These are phyloP conservation scores for Spodoptera picta DNA, from an alignment of 2,888 invertebrate species.

Conservation along the genomic window DNA sequence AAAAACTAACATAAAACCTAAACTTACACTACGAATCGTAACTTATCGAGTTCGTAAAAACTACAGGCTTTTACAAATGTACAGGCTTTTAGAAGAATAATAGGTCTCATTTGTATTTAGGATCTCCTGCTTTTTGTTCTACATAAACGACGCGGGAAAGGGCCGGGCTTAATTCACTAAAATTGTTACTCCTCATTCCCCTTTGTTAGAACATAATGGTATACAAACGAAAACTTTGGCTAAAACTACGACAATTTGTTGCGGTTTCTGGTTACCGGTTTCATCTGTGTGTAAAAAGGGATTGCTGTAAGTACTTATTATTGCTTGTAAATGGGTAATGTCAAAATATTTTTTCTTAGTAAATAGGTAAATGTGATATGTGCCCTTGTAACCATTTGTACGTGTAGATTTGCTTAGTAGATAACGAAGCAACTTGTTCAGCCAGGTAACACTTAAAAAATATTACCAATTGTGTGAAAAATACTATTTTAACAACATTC, in stretches of 20 bases:
- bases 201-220: slow-evolving; percentile 49
- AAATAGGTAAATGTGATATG: too few relatives aligned
- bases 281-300: slow-evolving; percentile 3
- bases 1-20: slow-evolving; percentile 10
- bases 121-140: slow-evolving; percentile 50
- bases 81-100: slow-evolving; percentile 50
- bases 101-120: slow-evolving; percentile 54
- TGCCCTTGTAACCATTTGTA: too few relatives aligned
- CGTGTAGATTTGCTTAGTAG: too few relatives aligned
- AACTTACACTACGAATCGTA: slow-evolving; percentile 24
- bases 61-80: slow-evolving; percentile 43
- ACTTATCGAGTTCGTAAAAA: slow-evolving; percentile 49
- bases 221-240: slow-evolving; percentile 50
- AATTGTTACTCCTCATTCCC: slow-evolving; percentile 42
- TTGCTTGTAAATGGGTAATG: too few relatives aligned
- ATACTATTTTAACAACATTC: too few relatives aligned
- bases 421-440: too few relatives aligned
- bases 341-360: too few relatives aligned
- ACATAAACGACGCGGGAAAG: slow-evolving; percentile 31
- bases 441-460: too few relatives aligned
- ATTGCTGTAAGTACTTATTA: slow-evolving; percentile 1
- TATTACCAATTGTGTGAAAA: too few relatives aligned
- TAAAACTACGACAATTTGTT: slow-evolving; percentile 47
- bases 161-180: slow-evolving; percentile 52
- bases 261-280: slow-evolving; percentile 9